These are phyloP conservation scores for Desoria tigrina DNA, from an alignment of 2,888 invertebrate genomes.

Conservation along the genomic window DNA sequence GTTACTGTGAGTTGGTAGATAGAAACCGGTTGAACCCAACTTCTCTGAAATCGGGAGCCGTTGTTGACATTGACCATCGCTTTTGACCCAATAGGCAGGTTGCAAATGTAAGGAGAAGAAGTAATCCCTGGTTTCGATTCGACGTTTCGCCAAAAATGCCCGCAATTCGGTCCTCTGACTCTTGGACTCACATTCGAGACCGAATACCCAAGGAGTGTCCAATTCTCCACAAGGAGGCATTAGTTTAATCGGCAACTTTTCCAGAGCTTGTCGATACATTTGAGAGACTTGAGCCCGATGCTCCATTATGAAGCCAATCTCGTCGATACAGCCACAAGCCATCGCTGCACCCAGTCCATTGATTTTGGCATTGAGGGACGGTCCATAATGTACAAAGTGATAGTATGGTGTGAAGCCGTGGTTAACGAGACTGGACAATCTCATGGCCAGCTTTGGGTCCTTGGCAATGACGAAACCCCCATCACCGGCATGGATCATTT, in stretches of 20 bases:
- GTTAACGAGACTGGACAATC: constrained; percentile 33
- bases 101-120: too few relatives aligned
- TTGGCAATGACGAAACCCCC: constrained; percentile 40
- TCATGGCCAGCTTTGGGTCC: constrained; percentile 17
- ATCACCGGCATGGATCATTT: constrained; percentile 44
- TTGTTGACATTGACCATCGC: constrained; percentile 32
- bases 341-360: constrained; percentile 42
- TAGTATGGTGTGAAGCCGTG: constrained; percentile 41
- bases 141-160: constrained; percentile 27
- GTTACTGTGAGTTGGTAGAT: constrained; percentile 35
- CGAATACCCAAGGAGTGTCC: constrained; percentile 44
- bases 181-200: constrained; percentile 32
- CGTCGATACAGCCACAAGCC: constrained; percentile 35
- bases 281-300: constrained; percentile 25
- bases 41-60: constrained; percentile 21
- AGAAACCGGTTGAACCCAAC: constrained; percentile 36
- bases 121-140: constrained; percentile 46
- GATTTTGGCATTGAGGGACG: constrained; percentile 36
- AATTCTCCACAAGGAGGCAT: constrained; percentile 37
- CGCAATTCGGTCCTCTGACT: constrained; percentile 26
- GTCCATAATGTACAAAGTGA: constrained; percentile 42
- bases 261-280: constrained; percentile 26
- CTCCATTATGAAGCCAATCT: constrained; percentile 25
- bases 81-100: too few relatives aligned
- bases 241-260: constrained; percentile 15